Percentiles rank a stretch among this genome's conserved stretches.
phyloP scores from a whole-genome alignment of 2,113 vertebrate species.

The Perca flavescens region DNA sequence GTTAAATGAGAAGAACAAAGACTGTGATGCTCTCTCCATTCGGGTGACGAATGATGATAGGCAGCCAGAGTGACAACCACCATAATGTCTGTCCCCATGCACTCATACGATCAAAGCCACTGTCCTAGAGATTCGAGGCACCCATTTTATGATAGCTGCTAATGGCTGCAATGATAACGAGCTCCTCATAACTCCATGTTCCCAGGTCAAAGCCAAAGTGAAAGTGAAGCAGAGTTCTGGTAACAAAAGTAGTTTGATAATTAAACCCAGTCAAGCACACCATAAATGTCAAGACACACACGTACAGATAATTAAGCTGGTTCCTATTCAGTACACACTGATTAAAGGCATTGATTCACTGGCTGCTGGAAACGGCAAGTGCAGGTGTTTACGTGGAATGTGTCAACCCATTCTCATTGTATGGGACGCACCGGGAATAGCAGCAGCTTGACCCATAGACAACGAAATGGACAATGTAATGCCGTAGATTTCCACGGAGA shows the following conservation, averaged over 20 bases:
- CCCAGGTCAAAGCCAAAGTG: slow-evolving; percentile 7
- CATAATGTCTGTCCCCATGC: not conserved
- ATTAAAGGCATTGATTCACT: slow-evolving; percentile 31
- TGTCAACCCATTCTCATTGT: not conserved
- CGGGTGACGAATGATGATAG: slow-evolving; percentile 3
- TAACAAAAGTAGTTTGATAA: slow-evolving; percentile 32
- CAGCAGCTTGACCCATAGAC: no score
- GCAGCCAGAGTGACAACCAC: not conserved
- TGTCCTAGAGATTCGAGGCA: not conserved
- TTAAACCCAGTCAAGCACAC: slow-evolving; percentile 25
- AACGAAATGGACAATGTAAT: no score
- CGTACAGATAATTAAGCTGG: slow-evolving; percentile 13
- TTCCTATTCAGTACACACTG: slow-evolving; percentile 20
- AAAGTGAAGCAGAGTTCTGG: slow-evolving; percentile 25
- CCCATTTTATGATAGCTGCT: slow-evolving; percentile 8
- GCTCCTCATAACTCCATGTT: slow-evolving; percentile 12
- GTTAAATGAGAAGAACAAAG: not conserved
- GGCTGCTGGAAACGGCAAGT: not conserved
- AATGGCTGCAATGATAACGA: slow-evolving; percentile 7
- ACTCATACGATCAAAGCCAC: slow-evolving; percentile 18
- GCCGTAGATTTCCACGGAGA: no score
- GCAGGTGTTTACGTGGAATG: not conserved
- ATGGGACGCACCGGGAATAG: no score
- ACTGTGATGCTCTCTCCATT: not conserved
- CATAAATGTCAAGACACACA: slow-evolving; percentile 14